Conservation (phyloP, 2,888 invertebrate genomes). For the Phengaris arion region DNA sequence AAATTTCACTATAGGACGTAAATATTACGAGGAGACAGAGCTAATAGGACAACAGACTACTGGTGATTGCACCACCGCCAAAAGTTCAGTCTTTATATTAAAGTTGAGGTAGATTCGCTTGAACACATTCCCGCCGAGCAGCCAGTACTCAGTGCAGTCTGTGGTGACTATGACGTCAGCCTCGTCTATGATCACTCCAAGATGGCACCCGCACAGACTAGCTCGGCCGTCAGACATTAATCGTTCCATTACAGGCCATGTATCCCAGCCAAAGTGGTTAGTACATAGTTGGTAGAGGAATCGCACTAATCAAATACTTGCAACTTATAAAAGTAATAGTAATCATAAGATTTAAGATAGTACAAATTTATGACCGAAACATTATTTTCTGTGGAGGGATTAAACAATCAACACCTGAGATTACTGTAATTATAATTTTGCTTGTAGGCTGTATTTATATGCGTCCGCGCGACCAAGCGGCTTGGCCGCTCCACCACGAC, state of each 20-base stretch:
- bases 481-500: too few species aligned
- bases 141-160: slow-evolving; percentile 28
- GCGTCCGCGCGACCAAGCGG: too few species aligned
- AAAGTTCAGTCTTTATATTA: slow-evolving; percentile 72
- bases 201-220: neutral
- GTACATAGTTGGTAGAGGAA: neutral
- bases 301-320: neutral
- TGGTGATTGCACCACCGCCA: slow-evolving; percentile 74
- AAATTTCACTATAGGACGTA: slow-evolving; percentile 41
- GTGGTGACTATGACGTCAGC: neutral
- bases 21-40: slow-evolving; percentile 41
- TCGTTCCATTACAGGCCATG: slow-evolving; percentile 18
- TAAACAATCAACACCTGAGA: too few species aligned
- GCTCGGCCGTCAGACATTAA: slow-evolving; percentile 20
- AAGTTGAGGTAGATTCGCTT: slow-evolving; percentile 65
- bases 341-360: too few species aligned
- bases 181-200: slow-evolving; percentile 1
- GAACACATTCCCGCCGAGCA: slow-evolving; percentile 52
- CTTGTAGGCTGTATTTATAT: too few species aligned
- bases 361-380: too few species aligned
- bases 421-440: too few species aligned
- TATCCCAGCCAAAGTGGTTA: slow-evolving; percentile 21
- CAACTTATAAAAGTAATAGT: too few species aligned
- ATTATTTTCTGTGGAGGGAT: too few species aligned
- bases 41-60: slow-evolving; percentile 70